Evolutionary conservation across 1,140 invertebrate species (phyloP), one percentile per base, ranked within the genome.

Genomic region (Pissodes strobi): DNA sequence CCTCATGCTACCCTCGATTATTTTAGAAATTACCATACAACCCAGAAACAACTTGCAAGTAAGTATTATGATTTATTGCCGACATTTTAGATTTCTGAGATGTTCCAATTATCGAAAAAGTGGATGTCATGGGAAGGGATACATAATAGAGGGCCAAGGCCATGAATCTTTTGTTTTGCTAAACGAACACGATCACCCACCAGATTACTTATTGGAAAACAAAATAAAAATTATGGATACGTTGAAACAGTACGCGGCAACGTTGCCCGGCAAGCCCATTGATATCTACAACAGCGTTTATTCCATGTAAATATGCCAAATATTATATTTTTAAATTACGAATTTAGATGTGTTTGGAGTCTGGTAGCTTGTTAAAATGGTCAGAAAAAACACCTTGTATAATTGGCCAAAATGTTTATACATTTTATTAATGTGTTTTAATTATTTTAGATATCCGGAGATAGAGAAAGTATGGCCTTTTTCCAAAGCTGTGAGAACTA

Each of bases 391-490:
- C 9, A 27, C 25, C 25, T 9, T 5, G 9, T 27, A 3, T 27
- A 9, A 5, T 27, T 19, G n/a, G 13, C 39, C 3, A 43, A 43
- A 3, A 15, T 43, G n/a, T 43, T 43, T 43, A 15, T 15, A 15
- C n/a, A 19, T 6, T 43, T 43, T 15, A 43, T 3, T 15, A 3
- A 27, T 27, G 9, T 27, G 3, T 27, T 27, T 27, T 17, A 13
- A 6, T 34, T 38, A n/a, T 55, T 55, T 39, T 67, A 69, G 67
- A 8, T 58, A 57, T 45, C 67, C 67, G 10, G 67, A 69, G 17
- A 62, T 52, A 13, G 52, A 65, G 19, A 49, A 66, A 49, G 3
- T 66, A 15, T 69, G 66, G 45, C 64, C 64, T 38, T 57, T 43
- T 57, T 25, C 38, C n/a, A 23, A 43, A 43, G 55, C 55, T n/a